These are phyloP conservation scores for Lordiphosa fenestrarum DNA, from an alignment of 2,888 invertebrate species.

Conservation along the genomic window DNA sequence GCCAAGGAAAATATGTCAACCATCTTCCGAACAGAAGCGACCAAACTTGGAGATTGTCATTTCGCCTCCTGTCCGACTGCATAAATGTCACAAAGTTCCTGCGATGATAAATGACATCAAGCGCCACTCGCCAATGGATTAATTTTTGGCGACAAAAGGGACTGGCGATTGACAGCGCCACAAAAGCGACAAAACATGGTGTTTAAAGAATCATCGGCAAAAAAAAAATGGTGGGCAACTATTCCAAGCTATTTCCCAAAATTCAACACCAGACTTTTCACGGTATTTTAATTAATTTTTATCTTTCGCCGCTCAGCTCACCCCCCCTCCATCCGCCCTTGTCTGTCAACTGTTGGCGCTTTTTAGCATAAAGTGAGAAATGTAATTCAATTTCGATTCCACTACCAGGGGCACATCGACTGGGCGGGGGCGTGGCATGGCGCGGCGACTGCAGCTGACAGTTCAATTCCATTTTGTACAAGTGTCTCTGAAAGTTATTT, in stretches of 20 bases:
- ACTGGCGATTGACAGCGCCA: conserved; percentile 3
- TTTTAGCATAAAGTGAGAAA: conserved; percentile 65
- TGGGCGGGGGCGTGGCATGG: background rate
- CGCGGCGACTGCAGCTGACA: conserved; percentile 59
- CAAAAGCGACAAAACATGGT: background rate
- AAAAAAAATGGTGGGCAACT: too few relatives aligned
- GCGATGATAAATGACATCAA: conserved; percentile 71
- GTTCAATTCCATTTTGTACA: conserved; percentile 57
- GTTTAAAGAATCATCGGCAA: too few relatives aligned
- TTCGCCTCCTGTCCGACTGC: conserved; percentile 44
- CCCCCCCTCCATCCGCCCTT: too few relatives aligned
- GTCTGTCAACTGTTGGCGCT: conserved; percentile 34
- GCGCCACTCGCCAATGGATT: conserved; percentile 36
- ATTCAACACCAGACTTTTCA: background rate
- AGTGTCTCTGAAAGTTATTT: conserved; percentile 55
- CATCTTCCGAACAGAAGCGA: conserved; percentile 4
- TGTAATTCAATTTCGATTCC: conserved; percentile 67
- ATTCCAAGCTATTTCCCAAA: background rate
- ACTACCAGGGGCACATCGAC: background rate
- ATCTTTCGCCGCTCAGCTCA: conserved; percentile 24
- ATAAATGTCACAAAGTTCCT: conserved; percentile 71
- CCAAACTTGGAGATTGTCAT: conserved; percentile 26
- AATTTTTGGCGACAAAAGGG: conserved; percentile 20
- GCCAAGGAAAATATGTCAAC: conserved; percentile 54
- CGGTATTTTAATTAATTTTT: conserved; percentile 65